A percentile compares a stretch with the other conserved stretches of the same genome.
These are phyloP conservation scores for Pipistrellus kuhlii DNA, from an alignment of 2,797 vertebrate genomes.

Conservation along the genomic window DNA sequence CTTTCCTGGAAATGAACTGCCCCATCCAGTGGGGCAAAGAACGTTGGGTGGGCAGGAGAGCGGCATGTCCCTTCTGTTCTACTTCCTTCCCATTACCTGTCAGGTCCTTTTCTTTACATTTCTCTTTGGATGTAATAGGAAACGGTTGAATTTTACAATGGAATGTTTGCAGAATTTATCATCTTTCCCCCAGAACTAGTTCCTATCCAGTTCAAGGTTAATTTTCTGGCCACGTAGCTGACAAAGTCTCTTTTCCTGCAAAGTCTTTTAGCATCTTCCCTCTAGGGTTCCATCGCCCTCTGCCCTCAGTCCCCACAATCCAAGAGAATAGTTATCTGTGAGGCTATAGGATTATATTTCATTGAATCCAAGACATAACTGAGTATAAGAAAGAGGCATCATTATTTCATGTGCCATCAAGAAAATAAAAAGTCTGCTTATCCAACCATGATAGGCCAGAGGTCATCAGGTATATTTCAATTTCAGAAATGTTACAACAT, in stretches of 20 bases:
- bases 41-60: not conserved
- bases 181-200: not conserved
- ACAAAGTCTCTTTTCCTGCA: not conserved
- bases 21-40: not conserved
- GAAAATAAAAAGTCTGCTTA: not conserved
- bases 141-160: not conserved
- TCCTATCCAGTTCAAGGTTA: not conserved
- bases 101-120: not conserved
- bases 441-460: not conserved
- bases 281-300: too few relatives aligned
- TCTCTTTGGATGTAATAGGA: not conserved
- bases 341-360: not conserved
- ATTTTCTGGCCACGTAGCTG: not conserved
- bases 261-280: not conserved
- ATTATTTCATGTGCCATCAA: not conserved
- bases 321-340: not conserved
- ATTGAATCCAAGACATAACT: not conserved
- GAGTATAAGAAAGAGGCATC: not conserved
- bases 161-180: not conserved
- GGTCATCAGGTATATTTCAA: not conserved
- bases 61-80: not conserved
- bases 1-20: not conserved
- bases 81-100: not conserved
- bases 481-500: not conserved
- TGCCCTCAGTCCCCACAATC: not conserved